Conservation (phyloP, 2,797 vertebrate species). For the Lagodon rhomboides region DNA sequence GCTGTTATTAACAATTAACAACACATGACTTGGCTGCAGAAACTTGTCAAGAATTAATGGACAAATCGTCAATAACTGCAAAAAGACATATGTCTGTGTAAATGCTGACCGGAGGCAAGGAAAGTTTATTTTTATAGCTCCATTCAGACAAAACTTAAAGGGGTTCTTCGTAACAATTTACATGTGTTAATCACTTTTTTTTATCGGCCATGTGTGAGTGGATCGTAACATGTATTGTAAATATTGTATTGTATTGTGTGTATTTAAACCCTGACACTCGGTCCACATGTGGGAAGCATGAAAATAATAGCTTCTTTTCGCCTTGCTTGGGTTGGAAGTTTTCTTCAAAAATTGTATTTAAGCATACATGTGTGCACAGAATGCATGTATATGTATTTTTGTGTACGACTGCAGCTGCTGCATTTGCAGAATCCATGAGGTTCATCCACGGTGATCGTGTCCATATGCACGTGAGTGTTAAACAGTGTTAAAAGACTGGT, state of each 20-base stretch:
- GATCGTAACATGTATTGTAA: too few species aligned
- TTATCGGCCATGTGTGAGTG: too few species aligned
- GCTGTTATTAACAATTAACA: neutral
- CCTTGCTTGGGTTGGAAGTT: too few species aligned
- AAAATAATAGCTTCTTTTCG: too few species aligned
- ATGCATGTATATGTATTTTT: neutral
- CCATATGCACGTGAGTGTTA: constrained; percentile 7
- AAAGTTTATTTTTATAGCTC: too few species aligned
- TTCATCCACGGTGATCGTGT: neutral
- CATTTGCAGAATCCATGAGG: neutral
- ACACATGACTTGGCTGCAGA: neutral
- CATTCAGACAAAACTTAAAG: too few species aligned
- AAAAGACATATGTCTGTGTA: neutral
- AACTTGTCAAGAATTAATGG: neutral
- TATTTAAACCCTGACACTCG: too few species aligned
- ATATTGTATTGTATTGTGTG: too few species aligned
- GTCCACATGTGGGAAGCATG: too few species aligned
- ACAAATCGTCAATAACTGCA: neutral
- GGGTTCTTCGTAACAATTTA: too few species aligned
- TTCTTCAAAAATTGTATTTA: neutral
- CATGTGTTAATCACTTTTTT: too few species aligned
- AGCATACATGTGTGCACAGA: neutral
- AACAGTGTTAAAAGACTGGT: constrained; percentile 36
- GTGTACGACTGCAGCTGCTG: neutral
- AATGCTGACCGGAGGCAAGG: neutral